Evolutionary conservation across 2,797 vertebrate species (phyloP).

Genomic region (Chelmon rostratus): DNA sequence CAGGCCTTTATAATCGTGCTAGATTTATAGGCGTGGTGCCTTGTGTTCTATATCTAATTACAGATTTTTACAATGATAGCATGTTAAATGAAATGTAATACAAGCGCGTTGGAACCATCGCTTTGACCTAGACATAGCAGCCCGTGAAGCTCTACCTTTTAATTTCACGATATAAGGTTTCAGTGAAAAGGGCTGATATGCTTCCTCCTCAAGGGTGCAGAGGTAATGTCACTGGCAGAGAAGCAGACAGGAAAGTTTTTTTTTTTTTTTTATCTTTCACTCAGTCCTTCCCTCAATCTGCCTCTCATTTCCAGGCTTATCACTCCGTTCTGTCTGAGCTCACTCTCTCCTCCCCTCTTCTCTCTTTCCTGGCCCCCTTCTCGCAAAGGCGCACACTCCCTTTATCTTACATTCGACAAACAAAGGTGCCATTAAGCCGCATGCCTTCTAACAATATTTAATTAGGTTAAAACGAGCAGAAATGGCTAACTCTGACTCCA

Average conservation of each 20-base stretch:
- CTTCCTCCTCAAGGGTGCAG: conserved; percentile 52
- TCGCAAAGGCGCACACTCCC: conserved; percentile 33
- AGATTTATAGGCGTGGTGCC: conserved; percentile 81
- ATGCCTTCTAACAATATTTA: conserved; percentile 71
- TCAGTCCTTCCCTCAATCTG: conserved; percentile 29
- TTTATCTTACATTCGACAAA: conserved; percentile 70
- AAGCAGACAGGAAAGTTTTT: conserved; percentile 38
- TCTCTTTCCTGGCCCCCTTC: conserved; percentile 15
- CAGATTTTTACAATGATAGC: conserved; percentile 77
- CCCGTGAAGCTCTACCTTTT: conserved; percentile 53
- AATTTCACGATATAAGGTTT: conserved; percentile 69
- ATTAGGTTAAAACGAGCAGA: conserved; percentile 66
- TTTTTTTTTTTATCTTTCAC: conserved; percentile 5
- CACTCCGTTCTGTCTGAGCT: conserved; percentile 26
- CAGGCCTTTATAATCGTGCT: conserved; percentile 76
- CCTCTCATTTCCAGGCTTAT: conserved; percentile 47
- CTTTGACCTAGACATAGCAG: conserved; percentile 66
- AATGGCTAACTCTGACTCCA: conserved; percentile 68
- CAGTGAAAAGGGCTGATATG: conserved; percentile 35
- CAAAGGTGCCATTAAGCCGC: conserved; percentile 71
- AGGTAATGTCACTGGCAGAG: conserved; percentile 47
- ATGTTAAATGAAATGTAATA: conserved; percentile 76
- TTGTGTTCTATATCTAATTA: conserved; percentile 77
- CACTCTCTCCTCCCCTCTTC: conserved; percentile 7
- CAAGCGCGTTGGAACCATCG: conserved; percentile 55